phyloP scores from a whole-genome alignment of 2,113 vertebrate genomes.

The Lepus timidus region DNA sequence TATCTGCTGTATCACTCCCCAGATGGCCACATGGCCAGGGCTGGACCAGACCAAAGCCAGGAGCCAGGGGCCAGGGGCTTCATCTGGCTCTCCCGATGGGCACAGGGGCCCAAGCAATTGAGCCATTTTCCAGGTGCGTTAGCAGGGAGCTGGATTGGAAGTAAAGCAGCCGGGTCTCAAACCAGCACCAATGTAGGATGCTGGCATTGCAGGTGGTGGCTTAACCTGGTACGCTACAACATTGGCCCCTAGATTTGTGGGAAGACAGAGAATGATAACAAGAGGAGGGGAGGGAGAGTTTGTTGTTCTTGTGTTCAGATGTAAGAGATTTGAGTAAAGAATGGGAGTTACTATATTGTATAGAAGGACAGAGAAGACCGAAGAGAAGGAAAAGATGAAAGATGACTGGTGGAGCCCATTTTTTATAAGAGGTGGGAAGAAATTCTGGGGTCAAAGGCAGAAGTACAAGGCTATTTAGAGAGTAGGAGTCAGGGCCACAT shows the following conservation, averaged over 20 bases:
- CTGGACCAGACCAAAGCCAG: too few species aligned
- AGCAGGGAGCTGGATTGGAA: too few species aligned
- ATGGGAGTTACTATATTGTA: neutral
- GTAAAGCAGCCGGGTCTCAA: too few species aligned
- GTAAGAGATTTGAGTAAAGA: neutral
- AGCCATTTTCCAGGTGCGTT: too few species aligned
- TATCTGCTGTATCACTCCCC: too few species aligned
- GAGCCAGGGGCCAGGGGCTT: too few species aligned
- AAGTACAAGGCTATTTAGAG: neutral
- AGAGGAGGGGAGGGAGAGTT: neutral
- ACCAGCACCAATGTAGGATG: too few species aligned
- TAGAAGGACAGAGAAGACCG: neutral
- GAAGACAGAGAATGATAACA: neutral
- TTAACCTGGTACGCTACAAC: too few species aligned
- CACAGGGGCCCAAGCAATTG: too few species aligned
- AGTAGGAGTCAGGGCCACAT: neutral
- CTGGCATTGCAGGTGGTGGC: too few species aligned
- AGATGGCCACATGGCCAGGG: too few species aligned
- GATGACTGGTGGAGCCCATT: neutral
- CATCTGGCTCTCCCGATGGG: too few species aligned
- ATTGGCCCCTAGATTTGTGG: neutral
- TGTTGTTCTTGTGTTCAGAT: conserved; percentile 8
- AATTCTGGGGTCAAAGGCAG: neutral
- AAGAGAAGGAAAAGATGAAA: neutral
- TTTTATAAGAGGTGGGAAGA: conserved; percentile 17